Base-by-base conservation (phyloP, 2,888 invertebrate species). In the Morpho achilles region DNA sequence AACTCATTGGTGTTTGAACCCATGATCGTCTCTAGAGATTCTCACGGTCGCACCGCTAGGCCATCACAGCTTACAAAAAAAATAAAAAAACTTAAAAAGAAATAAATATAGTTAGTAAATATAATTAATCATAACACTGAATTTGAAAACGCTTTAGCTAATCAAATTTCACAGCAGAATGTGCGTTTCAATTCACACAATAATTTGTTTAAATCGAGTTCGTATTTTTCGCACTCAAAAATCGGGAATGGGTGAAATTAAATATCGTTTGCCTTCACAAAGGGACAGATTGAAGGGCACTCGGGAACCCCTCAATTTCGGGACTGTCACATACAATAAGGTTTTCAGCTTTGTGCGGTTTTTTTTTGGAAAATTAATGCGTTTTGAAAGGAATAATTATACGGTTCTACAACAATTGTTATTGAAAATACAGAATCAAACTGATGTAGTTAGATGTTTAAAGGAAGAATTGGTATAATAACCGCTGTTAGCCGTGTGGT, bases 241-340 rank as follows among this genome's bases (percentile, higher is more conserved):
- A 63, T 63, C 47, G 48, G 47, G 47, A 50, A 50, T 59, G 41
- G 52, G 53, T 51, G 62, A 65, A 67, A 67, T 69, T 69, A 63
- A 69, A 66, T 61, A 62, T 60, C 57, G 56, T 47, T 57, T 54
- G 53, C 48, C 57, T 61, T 60, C 75, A 74, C 79, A 79, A 74
- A 68, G 73, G 68, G 61, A 41, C 64, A 71, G 74, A 74, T 73
- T 68, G 76, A 72, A 72, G 68, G 70, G 66, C 71, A 67, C 80
- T 82, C 69, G 63, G 42, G 22, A 76, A 65, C 72, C 80, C 76
- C 82, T 82, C 84, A 80, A 84, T 84, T 84, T 80, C 9, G 71
- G 43, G 59, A 69, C 77, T 83, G 84, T 83, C 84, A 80, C 56
- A 64, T 65, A 70, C 84, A 82, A 77, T 69, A 68, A 46, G 50